These are phyloP conservation scores for Dipodomys ordii DNA, from an alignment of 2,113 vertebrate genomes.

Conservation along the genomic window DNA sequence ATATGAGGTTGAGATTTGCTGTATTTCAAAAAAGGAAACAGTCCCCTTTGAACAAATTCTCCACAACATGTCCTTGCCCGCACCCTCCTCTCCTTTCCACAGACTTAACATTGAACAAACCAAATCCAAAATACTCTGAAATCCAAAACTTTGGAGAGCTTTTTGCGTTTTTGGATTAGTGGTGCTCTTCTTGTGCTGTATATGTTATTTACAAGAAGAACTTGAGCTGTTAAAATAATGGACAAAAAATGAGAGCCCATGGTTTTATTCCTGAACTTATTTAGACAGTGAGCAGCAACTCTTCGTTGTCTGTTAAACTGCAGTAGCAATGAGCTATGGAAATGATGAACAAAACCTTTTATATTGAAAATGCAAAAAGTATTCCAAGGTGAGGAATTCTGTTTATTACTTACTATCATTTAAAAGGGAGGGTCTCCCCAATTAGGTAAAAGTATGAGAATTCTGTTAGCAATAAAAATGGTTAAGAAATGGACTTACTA, in stretches of 20 bases:
- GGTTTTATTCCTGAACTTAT: constrained; percentile 49
- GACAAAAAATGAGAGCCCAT: background rate
- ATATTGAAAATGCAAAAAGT: constrained; percentile 10
- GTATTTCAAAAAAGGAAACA: no score
- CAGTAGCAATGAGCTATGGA: constrained; percentile 19
- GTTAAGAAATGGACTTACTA: constrained; percentile 39
- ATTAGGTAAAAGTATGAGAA: constrained; percentile 13
- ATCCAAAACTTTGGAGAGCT: no score
- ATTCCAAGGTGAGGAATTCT: constrained; percentile 32
- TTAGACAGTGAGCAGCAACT: background rate
- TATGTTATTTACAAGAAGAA: no score
- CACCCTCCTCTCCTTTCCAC: no score
- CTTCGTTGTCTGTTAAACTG: constrained; percentile 47
- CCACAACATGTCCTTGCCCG: no score
- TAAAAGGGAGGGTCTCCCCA: background rate
- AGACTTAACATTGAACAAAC: no score
- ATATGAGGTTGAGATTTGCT: no score
- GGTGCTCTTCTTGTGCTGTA: no score
- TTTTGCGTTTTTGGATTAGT: no score
- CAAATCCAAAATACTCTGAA: no score
- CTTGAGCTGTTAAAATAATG: no score
- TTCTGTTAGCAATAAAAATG: background rate
- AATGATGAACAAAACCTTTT: background rate
- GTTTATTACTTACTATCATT: background rate
- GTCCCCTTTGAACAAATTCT: no score